Base-by-base conservation (phyloP, 1,140 invertebrate species). In the Dendrolimus kikuchii region DNA sequence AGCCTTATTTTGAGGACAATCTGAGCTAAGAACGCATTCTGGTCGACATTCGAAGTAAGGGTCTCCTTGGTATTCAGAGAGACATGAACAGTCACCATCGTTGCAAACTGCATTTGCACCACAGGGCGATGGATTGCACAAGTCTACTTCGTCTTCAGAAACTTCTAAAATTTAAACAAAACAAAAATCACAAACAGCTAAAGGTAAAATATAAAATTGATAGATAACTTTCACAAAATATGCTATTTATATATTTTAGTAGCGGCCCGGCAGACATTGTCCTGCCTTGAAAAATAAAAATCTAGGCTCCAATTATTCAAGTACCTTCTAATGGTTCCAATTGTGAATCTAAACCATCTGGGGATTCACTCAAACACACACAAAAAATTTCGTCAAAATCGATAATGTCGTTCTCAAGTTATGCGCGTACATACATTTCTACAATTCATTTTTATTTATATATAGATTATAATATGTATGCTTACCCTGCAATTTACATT, bases 101-200 rank as follows among this genome's bases (percentile, higher is more conserved):
- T 89, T 77, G 74, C 93, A 95, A 60, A 90, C 66, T 59, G 92
- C 90, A 74, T 94, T 92, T 6, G 91, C 87, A 52, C 93, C 93
- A 74, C 93, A 95, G 7, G 93, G 93, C 7, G 91, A 91, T 53
- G 92, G 92, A 68, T 89, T 81, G 64, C 93, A 95, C 10, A 90
- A 91, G 66, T 92, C 87, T 43, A 74, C 69, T 86, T 87, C 62
- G 67, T 85, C 80, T 5, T 62, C 59, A 75, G 77, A 62, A 45
- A 83, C 68, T 23, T 81, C 78, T 64, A 79, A 7, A 79, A 74
- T 57, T 23, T 23, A 23, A 38, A 77, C n/a, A 68, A 37, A 57
- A 74, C n/a, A 53, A 52, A 49, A 37, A 6, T 5, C 38, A 23
- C 9, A 38, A 46, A n/a, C n/a, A n/a, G n/a, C n/a, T n/a, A n/a